Evolutionary conservation across 2,797 vertebrate species (phyloP), one percentile per base, ranked within the genome.

Genomic region (Crocidura indochinensis): DNA sequence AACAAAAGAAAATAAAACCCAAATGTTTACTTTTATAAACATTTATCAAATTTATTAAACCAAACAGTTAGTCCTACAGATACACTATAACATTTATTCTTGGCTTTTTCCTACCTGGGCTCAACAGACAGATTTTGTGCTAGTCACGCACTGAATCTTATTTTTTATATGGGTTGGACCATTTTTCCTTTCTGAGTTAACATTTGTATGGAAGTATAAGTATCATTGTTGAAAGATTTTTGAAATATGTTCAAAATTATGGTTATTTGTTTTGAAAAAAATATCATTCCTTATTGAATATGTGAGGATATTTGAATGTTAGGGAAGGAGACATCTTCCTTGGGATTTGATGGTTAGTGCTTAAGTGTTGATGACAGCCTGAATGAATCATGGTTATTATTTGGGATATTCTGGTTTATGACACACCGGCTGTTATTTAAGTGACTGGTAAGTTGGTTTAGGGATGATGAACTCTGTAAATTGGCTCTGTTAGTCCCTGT

Each of bases 21-120:
- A 56, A 49, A 78, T 75, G 44, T 88, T 92, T 83, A 44, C 38
- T 87, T 90, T 74, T 60, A 85, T 88, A 91, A 84, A 47, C 89
- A 64, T 82, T 80, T 83, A 64, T 91, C 51, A 84, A 80, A 72
- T 60, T 73, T 88, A n/a, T 0, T 93, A 82, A 86, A 67, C 46
- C n/a, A 83, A 92, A 85, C 38, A 76, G 7, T 84, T 49, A 75
- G 65, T 49, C 68, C 26, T 87, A 31, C 74, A 20, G n/a, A 60
- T 20, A 20, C 24, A 4, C 65, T 51, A 9, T 67, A 68, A 9
- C 92, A 4, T 46, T 93, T 93, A 31, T 91, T 82, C 68, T 60
- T 44, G 74, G 47, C 38, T 24, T 11, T 84, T 71, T 86, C 84
- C n/a, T 24, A 17, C 44, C 38, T 67, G 14, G 10, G n/a, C 46